Evolutionary conservation across 1,140 invertebrate species (phyloP).

Genomic region (Heliconius eleuchia): DNA sequence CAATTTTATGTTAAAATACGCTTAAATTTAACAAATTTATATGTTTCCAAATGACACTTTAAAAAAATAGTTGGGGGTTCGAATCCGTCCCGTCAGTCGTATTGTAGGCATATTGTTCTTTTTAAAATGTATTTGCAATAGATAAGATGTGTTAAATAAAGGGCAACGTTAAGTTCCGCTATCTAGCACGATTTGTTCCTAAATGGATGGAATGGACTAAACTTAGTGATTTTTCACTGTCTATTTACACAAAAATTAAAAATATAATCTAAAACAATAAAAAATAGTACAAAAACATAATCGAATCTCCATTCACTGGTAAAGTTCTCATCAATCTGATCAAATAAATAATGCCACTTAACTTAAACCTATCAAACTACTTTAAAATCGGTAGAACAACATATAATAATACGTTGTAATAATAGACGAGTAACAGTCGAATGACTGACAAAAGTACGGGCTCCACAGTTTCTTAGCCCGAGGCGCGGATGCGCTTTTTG

Average conservation of each 20-base stretch:
- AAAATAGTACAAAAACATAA: not conserved
- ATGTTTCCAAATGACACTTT: not conserved
- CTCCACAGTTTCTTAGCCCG: slow-evolving; percentile 58
- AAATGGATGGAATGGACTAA: no score
- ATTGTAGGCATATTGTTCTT: no score
- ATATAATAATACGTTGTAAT: slow-evolving; percentile 61
- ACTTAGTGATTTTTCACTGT: no score
- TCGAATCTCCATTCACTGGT: not conserved
- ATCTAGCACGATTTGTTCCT: no score
- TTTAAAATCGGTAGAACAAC: slow-evolving; percentile 59
- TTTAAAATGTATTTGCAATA: no score
- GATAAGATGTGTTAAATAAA: no score
- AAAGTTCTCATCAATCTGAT: not conserved
- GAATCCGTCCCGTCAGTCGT: no score
- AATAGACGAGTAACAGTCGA: slow-evolving; percentile 63
- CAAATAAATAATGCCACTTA: slow-evolving; percentile 64
- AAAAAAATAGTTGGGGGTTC: no score
- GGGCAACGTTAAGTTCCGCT: no score
- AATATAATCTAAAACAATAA: not conserved
- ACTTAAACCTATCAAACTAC: slow-evolving; percentile 58
- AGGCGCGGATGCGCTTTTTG: slow-evolving; percentile 61
- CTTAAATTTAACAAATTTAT: not conserved
- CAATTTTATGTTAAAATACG: no score
- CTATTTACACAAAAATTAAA: no score
- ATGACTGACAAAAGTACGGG: slow-evolving; percentile 61